These are phyloP conservation scores for Callitettix versicolor DNA, from an alignment of 1,140 invertebrate species.

Conservation along the genomic window DNA sequence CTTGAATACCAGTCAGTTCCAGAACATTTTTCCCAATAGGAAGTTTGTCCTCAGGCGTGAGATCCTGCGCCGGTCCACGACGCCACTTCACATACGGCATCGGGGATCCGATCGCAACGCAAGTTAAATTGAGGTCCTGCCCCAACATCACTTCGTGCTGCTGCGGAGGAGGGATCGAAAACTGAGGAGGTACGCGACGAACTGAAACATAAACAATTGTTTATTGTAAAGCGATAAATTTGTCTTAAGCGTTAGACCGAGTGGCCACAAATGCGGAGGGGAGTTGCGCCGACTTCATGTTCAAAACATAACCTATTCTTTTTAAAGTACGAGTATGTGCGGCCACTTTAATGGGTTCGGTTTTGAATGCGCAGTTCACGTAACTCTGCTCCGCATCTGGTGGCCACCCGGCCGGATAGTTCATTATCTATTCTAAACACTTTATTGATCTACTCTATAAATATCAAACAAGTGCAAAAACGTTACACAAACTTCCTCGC, in stretches of 20 bases:
- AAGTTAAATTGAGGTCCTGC: conserved; percentile 82
- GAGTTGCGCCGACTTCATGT: too few relatives aligned
- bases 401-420: too few relatives aligned
- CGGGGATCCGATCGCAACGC: conserved; percentile 91
- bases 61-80: conserved; percentile 65
- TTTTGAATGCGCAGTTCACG: too few relatives aligned
- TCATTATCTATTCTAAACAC: too few relatives aligned
- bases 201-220: conserved; percentile 58
- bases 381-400: too few relatives aligned
- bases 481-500: too few relatives aligned
- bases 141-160: conserved; percentile 83
- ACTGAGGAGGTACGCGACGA: conserved; percentile 84
- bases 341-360: too few relatives aligned
- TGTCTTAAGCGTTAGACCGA: not conserved
- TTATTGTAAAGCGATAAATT: too few relatives aligned
- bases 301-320: not conserved
- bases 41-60: conserved; percentile 76
- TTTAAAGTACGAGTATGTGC: too few relatives aligned
- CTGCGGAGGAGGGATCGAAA: conserved; percentile 78
- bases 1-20: conserved; percentile 70
- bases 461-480: too few relatives aligned
- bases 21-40: conserved; percentile 79
- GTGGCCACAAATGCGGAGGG: too few relatives aligned
- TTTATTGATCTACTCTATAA: too few relatives aligned
- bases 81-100: conserved; percentile 97